These are phyloP conservation scores for Pachypanchax playfairii DNA, from an alignment of 2,113 vertebrate genomes.

Conservation along the genomic window DNA sequence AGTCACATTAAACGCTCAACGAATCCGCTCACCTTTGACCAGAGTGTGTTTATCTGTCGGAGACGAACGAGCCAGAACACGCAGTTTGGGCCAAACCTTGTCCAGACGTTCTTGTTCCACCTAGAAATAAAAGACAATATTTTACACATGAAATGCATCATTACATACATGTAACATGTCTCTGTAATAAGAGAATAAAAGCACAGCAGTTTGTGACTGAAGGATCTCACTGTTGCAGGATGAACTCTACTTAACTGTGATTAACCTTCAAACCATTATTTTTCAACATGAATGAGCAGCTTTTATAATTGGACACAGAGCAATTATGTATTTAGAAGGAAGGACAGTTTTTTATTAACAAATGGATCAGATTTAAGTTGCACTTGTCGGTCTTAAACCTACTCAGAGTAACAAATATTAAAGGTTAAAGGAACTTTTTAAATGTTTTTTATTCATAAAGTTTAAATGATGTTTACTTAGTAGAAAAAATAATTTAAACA, in stretches of 20 bases:
- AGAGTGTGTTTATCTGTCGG: constrained; percentile 97
- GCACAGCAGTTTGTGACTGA: no score
- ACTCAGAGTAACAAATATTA: no score
- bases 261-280: background rate
- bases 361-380: no score
- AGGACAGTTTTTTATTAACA: background rate
- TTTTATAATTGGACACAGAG: background rate
- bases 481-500: no score
- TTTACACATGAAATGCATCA: no score
- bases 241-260: background rate
- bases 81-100: constrained; percentile 94
- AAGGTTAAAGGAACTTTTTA: no score
- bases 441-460: no score
- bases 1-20: background rate
- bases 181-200: no score
- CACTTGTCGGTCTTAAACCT: no score
- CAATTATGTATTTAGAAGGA: background rate
- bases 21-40: constrained; percentile 88
- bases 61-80: constrained; percentile 93
- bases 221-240: no score
- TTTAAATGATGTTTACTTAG: no score
- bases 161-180: no score
- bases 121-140: constrained; percentile 63
- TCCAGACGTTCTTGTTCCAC: constrained; percentile 97
- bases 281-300: background rate